These are phyloP conservation scores for Okamejei kenojei DNA, from an alignment of 2,797 vertebrate species.

Conservation along the genomic window DNA sequence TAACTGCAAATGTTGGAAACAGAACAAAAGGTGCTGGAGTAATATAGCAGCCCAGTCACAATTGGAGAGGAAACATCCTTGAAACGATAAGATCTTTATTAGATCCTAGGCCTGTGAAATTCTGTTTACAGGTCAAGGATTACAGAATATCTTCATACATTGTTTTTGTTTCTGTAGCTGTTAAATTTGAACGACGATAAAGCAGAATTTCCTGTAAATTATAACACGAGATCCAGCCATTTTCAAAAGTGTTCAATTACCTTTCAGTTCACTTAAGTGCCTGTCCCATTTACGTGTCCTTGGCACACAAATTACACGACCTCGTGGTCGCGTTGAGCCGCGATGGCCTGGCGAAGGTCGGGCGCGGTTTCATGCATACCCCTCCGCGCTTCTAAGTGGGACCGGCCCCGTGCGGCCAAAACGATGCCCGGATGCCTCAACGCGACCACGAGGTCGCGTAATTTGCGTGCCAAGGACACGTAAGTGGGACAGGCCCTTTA, in stretches of 20 bases:
- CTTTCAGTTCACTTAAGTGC: slow-evolving; percentile 1
- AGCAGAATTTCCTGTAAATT: neutral
- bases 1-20: neutral
- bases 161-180: neutral
- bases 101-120: neutral
- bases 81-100: neutral
- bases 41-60: neutral
- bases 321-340: too few relatives aligned
- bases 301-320: too few relatives aligned
- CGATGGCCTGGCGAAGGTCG: too few relatives aligned
- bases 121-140: neutral
- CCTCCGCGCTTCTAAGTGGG: too few relatives aligned
- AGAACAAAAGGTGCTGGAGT: neutral
- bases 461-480: too few relatives aligned
- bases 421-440: too few relatives aligned
- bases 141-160: neutral
- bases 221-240: neutral
- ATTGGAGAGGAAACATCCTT: neutral
- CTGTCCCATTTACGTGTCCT: too few relatives aligned
- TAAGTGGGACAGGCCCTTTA: too few relatives aligned
- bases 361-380: too few relatives aligned
- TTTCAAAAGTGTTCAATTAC: neutral
- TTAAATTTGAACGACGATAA: neutral
- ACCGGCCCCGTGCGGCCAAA: too few relatives aligned
- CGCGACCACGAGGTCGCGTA: too few relatives aligned